Evolutionary conservation across 1,140 invertebrate species (phyloP), one percentile per base, ranked within the genome.

Genomic region (Musca vetustissima): DNA sequence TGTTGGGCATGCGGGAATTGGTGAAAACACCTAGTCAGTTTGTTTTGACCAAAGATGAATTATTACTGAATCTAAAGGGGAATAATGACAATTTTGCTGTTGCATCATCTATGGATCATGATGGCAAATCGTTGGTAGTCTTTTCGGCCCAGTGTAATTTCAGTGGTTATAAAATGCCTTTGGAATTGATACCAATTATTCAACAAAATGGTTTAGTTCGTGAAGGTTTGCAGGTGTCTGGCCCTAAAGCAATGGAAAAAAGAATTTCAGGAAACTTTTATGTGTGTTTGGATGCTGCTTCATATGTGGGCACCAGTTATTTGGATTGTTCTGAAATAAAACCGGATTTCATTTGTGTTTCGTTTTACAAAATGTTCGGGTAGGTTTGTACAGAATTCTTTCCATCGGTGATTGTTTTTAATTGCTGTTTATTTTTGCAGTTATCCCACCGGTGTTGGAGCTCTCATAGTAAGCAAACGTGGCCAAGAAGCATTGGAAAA

Each of bases 301-400:
- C 89, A 50, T 94, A 87, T 85, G 90, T 90, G 2, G 87, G 90
- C n/a, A 94, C 93, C 32, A 94, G 88, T 83, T 83, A 84, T 19
- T 83, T 98, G 55, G 89, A 98, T 86, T 85, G 98, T 50, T 86
- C 86, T 0, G 68, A 76, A 14, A 85, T 84, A 50, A 88, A 91
- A 71, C 92, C 95, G 19, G 95, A 98, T 83, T 98, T 98, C 86
- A 88, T 98, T 0, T 89, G 89, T 61, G 47, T 98, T 6, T 98
- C 97, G 1, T 98, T 98, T 85, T 98, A 98, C 84, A 99, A 99
- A 87, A 94, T 99, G 76, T 98, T 99, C 86, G 97, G 97, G 67
- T 72, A 68, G 66, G 69, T 61, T 24, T n/a, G n/a, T n/a, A n/a
- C n/a, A n/a, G n/a, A n/a, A n/a, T n/a, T n/a, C n/a, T n/a, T n/a